phyloP scores from a whole-genome alignment of 2,888 invertebrate species.

The Oscheius sp. region DNA sequence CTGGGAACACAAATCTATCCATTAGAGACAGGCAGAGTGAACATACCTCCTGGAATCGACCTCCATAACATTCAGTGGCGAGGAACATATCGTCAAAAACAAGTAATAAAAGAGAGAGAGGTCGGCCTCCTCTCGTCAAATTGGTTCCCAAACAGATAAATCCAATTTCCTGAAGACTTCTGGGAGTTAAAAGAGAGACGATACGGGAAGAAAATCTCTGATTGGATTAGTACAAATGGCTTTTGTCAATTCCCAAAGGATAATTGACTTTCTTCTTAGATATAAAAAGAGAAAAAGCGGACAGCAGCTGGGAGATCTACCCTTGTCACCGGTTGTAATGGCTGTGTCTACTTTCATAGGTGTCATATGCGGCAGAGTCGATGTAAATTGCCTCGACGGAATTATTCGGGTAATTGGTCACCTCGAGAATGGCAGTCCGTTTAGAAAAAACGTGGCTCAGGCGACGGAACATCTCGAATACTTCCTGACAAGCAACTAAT shows the following conservation, averaged over 20 bases:
- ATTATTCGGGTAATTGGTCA: too few species aligned
- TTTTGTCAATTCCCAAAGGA: neutral
- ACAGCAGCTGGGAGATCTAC: neutral
- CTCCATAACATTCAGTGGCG: slow-evolving; percentile 7
- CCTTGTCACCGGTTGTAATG: neutral
- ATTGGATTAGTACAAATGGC: slow-evolving; percentile 12
- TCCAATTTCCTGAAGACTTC: neutral
- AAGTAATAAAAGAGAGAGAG: neutral
- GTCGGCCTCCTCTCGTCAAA: neutral
- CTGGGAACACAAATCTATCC: too few species aligned
- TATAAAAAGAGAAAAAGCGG: neutral
- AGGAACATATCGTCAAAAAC: neutral
- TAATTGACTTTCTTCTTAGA: neutral
- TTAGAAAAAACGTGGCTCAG: neutral
- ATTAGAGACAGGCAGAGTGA: neutral
- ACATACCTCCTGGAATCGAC: slow-evolving; percentile 10
- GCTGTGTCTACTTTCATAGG: too few species aligned
- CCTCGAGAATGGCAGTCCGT: neutral
- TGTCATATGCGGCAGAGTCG: too few species aligned
- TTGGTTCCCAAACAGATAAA: slow-evolving; percentile 8
- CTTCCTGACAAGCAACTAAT: neutral
- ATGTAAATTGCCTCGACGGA: too few species aligned
- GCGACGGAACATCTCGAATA: neutral
- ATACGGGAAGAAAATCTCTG: neutral
- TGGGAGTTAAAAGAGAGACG: neutral